phyloP scores from a whole-genome alignment of 2,888 invertebrate species.

The Andrena hattorfiana region DNA sequence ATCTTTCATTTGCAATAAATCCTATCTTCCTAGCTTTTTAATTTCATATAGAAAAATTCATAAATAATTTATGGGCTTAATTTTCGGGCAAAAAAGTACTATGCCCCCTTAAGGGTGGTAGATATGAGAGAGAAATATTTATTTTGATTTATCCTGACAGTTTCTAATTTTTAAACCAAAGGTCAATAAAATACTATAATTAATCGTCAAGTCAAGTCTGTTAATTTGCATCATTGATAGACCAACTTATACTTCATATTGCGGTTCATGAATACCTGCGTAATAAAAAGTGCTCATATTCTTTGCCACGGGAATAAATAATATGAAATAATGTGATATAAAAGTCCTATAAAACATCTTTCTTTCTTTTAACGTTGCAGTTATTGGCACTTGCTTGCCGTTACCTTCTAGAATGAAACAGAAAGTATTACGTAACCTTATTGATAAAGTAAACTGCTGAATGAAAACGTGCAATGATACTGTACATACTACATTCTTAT shows the following conservation, averaged over 20 bases:
- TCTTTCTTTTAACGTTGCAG: not conserved
- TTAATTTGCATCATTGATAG: slow-evolving; percentile 44
- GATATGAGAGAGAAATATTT: not conserved
- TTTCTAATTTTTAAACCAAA: too few relatives aligned
- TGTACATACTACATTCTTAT: not conserved
- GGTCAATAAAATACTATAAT: too few relatives aligned
- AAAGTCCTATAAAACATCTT: not conserved
- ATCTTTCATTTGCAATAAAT: too few relatives aligned
- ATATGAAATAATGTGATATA: not conserved
- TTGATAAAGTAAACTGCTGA: not conserved
- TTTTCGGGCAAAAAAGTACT: too few relatives aligned
- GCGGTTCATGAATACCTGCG: slow-evolving; percentile 52
- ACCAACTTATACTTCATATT: slow-evolving; percentile 40
- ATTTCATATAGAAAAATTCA: too few relatives aligned
- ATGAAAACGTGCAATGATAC: not conserved
- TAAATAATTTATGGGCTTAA: too few relatives aligned
- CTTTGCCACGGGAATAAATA: slow-evolving; percentile 1
- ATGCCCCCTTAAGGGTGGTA: too few relatives aligned
- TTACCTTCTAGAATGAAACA: not conserved
- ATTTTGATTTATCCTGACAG: not conserved
- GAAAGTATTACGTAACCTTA: not conserved
- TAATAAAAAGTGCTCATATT: slow-evolving; percentile 49
- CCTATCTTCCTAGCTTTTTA: too few relatives aligned
- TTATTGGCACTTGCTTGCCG: not conserved
- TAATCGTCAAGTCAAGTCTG: not conserved